Percentiles rank a stretch among this genome's conserved stretches.
phyloP scores from a whole-genome alignment of 2,888 invertebrate species.

The Trachelus tabidus region DNA sequence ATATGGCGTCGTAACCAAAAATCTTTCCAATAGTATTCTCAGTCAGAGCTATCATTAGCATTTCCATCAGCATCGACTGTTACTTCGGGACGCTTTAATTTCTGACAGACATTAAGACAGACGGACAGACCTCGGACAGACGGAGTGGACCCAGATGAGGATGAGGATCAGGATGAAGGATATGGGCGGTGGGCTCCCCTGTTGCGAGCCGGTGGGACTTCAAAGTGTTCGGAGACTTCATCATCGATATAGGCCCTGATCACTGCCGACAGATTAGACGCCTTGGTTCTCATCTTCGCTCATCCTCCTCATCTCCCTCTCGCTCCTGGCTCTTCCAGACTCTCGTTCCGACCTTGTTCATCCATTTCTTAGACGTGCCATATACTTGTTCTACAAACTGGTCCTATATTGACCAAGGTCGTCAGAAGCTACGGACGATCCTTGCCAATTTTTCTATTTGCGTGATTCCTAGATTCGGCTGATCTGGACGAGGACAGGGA shows the following conservation, averaged over 20 bases:
- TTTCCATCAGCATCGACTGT: conserved; percentile 12
- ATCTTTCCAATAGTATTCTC: background rate
- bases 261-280: conserved; percentile 64
- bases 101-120: conserved; percentile 58
- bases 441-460: background rate
- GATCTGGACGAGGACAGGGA: background rate
- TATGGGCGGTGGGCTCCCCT: conserved; percentile 53
- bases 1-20: background rate
- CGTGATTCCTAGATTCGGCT: background rate
- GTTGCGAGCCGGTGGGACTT: conserved; percentile 58
- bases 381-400: background rate
- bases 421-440: background rate
- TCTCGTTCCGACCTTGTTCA: background rate
- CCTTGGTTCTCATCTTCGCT: conserved; percentile 47
- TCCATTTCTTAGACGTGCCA: background rate
- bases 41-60: conserved; percentile 19
- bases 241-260: conserved; percentile 64
- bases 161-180: conserved; percentile 51
- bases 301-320: conserved; percentile 11
- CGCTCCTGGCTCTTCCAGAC: conserved; percentile 14
- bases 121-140: conserved; percentile 48
- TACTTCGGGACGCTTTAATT: conserved; percentile 44
- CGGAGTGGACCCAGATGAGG: conserved; percentile 42
- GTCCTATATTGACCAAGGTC: background rate
- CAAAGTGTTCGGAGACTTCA: conserved; percentile 63